These are phyloP conservation scores for Lynx canadensis DNA, from an alignment of 2,113 vertebrate species.

Conservation along the genomic window DNA sequence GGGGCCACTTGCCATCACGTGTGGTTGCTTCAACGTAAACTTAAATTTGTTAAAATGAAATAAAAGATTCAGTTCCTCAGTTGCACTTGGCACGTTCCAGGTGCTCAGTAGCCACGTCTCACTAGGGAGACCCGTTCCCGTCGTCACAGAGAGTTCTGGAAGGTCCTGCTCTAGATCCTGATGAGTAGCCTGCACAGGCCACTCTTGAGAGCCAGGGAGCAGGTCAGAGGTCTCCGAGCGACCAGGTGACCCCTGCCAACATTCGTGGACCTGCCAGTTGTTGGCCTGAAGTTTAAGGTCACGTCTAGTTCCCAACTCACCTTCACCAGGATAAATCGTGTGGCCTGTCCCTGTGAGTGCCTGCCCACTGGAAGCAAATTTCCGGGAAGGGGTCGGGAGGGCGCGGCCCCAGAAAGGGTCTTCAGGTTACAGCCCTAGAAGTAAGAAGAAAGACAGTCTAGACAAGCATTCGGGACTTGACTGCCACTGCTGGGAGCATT, in stretches of 20 bases:
- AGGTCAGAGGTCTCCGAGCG: neutral
- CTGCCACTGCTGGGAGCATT: rapidly evolving
- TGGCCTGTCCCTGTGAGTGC: neutral
- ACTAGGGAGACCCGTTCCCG: rapidly evolving
- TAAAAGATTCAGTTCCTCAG: neutral
- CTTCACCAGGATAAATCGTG: neutral
- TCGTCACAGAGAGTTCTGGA: neutral
- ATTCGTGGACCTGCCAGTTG: too few species aligned
- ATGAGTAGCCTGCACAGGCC: neutral
- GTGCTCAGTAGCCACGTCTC: neutral
- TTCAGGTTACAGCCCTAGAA: rapidly evolving
- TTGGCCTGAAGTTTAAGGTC: neutral
- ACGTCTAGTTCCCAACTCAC: neutral
- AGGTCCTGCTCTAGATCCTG: too few species aligned
- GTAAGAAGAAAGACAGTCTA: neutral
- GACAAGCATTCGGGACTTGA: rapidly evolving
- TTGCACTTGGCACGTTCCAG: neutral
- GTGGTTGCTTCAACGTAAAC: neutral
- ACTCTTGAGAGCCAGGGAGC: neutral
- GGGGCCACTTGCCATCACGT: neutral
- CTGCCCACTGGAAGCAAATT: neutral
- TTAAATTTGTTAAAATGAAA: neutral
- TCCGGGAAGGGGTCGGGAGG: rapidly evolving
- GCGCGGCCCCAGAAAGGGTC: neutral
- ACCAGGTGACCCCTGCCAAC: neutral